phyloP scores from a whole-genome alignment of 2,888 invertebrate species.

The Leucoma salicis region DNA sequence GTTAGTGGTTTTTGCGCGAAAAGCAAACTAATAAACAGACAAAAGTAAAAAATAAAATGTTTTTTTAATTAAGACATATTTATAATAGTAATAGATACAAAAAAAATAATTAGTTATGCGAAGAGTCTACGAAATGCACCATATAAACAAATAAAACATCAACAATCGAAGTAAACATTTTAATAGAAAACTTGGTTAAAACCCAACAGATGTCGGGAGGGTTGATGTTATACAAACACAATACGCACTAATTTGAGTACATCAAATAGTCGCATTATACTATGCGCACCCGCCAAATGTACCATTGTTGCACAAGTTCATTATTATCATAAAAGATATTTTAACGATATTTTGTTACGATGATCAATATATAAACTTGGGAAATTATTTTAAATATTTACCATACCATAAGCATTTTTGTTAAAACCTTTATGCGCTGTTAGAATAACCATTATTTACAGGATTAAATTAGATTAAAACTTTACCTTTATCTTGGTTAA shows the following conservation, averaged over 20 bases:
- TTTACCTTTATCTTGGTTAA: too few species aligned
- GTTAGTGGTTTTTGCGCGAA: too few species aligned
- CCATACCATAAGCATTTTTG: too few species aligned
- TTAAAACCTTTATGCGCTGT: too few species aligned
- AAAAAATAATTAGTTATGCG: not conserved
- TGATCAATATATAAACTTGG: too few species aligned
- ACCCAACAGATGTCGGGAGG: constrained; percentile 67
- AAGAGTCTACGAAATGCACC: constrained; percentile 17
- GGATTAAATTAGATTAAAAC: too few species aligned
- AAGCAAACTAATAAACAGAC: too few species aligned
- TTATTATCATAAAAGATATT: constrained; percentile 41
- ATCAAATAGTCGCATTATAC: constrained; percentile 62
- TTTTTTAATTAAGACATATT: too few species aligned
- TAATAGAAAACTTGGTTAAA: constrained; percentile 42
- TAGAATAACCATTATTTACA: too few species aligned
- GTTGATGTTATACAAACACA: constrained; percentile 55
- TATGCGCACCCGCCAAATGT: constrained; percentile 54
- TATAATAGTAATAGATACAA: too few species aligned
- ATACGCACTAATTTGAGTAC: constrained; percentile 66
- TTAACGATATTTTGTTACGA: constrained; percentile 6
- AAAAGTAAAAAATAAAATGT: too few species aligned
- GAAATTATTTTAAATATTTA: too few species aligned
- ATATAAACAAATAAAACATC: constrained; percentile 42
- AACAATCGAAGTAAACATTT: constrained; percentile 45
- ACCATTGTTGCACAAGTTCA: constrained; percentile 56